Conservation (phyloP, 2,797 vertebrate genomes). For the Psittacula derbiana region DNA sequence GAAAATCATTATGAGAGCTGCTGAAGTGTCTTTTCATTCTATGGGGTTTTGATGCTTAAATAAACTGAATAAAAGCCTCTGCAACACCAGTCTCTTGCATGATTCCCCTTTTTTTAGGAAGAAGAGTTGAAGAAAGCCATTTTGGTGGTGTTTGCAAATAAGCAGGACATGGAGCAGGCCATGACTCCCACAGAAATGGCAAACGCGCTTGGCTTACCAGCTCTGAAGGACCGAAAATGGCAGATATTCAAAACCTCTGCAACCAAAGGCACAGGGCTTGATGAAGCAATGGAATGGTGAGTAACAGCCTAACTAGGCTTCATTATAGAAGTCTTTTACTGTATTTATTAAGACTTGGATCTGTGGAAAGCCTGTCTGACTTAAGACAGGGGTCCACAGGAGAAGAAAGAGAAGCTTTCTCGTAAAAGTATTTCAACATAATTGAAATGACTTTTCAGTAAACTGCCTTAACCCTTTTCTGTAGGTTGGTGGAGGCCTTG, state of each 20-base stretch:
- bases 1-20: not conserved
- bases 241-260: conserved; percentile 99
- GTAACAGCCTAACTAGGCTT: not conserved
- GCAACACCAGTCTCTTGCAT: not conserved
- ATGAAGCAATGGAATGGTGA: conserved; percentile 98
- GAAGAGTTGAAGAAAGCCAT: conserved; percentile 98
- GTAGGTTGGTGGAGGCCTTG: conserved; percentile 86
- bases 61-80: not conserved
- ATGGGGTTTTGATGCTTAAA: not conserved
- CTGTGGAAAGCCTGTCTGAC: not conserved
- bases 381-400: not conserved
- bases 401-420: not conserved
- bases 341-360: not conserved
- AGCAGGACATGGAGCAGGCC: conserved; percentile 98
- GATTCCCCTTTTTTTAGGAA: conserved; percentile 76
- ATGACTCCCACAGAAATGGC: conserved; percentile 98
- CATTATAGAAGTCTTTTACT: not conserved
- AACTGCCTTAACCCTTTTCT: not conserved
- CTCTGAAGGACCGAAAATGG: conserved; percentile 97
- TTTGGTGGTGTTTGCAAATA: conserved; percentile 97
- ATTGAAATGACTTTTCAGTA: not conserved
- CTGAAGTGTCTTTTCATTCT: not conserved
- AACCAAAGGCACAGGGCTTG: conserved; percentile 93
- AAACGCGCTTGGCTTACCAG: conserved; percentile 90
- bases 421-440: not conserved